Evolutionary conservation across 1,140 invertebrate species (phyloP).

Genomic region (Zophobas morio): DNA sequence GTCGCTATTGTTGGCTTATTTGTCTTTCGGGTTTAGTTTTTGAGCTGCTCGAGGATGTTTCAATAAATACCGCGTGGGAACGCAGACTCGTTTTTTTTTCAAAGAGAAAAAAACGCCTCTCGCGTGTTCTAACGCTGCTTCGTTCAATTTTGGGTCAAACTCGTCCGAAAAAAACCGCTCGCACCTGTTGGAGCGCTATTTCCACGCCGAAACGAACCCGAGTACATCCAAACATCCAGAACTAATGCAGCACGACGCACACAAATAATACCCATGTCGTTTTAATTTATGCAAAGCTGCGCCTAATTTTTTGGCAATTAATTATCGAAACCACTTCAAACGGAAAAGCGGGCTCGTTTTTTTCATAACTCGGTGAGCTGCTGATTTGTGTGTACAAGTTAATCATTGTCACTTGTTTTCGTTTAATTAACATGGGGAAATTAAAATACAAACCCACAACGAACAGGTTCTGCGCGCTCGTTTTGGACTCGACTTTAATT

Average conservation of each 20-base stretch:
- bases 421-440: constrained; percentile 2
- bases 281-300: constrained; percentile 11
- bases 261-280: constrained; percentile 8
- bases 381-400: constrained; percentile 20
- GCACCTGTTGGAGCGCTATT: background rate
- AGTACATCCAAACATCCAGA: background rate
- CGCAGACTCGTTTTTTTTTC: no score
- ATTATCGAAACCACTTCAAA: constrained; percentile 7
- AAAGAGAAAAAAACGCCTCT: no score
- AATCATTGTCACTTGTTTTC: constrained; percentile 34
- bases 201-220: background rate
- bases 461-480: background rate
- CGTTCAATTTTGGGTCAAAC: no score
- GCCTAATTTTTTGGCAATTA: constrained; percentile 29
- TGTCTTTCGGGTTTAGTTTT: background rate
- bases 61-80: background rate
- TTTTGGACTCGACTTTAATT: constrained; percentile 1
- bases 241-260: constrained; percentile 10
- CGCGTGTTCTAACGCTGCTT: no score
- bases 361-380: constrained; percentile 6
- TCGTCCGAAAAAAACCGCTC: no score
- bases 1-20: constrained; percentile 2
- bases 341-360: background rate
- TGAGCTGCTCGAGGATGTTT: background rate
- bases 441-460: constrained; percentile 1